These are phyloP conservation scores for Drosophila picticornis DNA, from an alignment of 2,888 invertebrate species.

Conservation along the genomic window DNA sequence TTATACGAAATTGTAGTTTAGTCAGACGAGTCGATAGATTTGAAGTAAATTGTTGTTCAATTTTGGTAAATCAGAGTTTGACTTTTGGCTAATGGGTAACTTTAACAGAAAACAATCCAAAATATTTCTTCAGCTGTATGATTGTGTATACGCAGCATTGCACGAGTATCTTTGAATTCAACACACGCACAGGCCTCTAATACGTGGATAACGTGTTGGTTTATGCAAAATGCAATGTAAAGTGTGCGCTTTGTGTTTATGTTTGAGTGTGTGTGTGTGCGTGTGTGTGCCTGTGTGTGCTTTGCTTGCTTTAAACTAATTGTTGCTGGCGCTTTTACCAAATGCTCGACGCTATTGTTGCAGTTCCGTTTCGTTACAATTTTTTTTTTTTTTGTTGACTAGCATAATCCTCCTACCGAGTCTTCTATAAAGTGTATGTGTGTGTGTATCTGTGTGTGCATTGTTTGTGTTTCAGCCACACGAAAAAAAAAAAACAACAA, in stretches of 20 bases:
- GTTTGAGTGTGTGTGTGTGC: conserved; percentile 5
- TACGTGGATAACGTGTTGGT: conserved; percentile 58
- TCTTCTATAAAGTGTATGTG: conserved; percentile 8
- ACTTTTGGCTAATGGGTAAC: neutral
- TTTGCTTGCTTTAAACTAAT: conserved; percentile 71
- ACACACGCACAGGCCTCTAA: conserved; percentile 38
- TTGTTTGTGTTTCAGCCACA: conserved; percentile 63
- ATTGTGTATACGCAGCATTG: conserved; percentile 45
- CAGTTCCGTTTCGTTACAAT: conserved; percentile 36
- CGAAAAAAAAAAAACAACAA: conserved; percentile 20
- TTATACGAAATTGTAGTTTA: neutral
- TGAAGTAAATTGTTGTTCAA: neutral
- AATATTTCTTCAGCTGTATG: conserved; percentile 2
- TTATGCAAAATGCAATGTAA: conserved; percentile 59
- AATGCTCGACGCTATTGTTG: conserved; percentile 59
- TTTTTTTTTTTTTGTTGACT: conserved; percentile 24
- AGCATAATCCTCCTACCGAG: conserved; percentile 37
- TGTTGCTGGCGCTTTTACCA: conserved; percentile 63
- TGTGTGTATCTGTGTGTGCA: conserved; percentile 34
- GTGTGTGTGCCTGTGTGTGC: conserved; percentile 29
- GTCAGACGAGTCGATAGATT: neutral
- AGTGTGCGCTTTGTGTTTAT: neutral
- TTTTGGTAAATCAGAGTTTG: neutral
- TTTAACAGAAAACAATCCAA: conserved; percentile 9
- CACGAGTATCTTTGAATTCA: conserved; percentile 22